Conservation (phyloP, 2,888 invertebrate genomes). For the Lasiommata megera region DNA sequence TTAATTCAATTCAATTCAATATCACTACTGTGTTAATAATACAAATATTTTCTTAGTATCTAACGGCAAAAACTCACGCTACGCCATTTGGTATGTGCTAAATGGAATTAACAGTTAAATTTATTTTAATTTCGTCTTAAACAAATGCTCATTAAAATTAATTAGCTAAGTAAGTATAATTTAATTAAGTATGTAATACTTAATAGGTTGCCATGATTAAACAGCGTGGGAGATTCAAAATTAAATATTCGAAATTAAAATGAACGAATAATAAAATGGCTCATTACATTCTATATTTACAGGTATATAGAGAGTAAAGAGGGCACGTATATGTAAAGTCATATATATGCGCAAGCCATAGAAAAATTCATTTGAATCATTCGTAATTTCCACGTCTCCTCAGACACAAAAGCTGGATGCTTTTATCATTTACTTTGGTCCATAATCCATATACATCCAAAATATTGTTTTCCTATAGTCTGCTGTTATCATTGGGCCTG, state of each 20-base stretch:
- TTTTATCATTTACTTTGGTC: constrained; percentile 3
- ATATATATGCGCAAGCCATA: neutral
- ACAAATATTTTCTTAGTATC: too few species aligned
- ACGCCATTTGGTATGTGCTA: neutral
- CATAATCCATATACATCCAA: neutral
- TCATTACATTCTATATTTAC: neutral
- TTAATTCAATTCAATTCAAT: too few species aligned
- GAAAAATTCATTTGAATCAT: neutral
- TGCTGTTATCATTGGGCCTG: constrained; percentile 29
- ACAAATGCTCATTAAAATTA: neutral
- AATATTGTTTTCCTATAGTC: constrained; percentile 22
- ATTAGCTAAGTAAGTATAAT: neutral
- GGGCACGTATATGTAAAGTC: too few species aligned
- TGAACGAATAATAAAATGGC: constrained; percentile 2
- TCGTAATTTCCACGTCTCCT: neutral
- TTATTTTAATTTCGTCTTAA: neutral
- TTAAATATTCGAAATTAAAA: neutral
- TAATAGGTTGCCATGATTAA: neutral
- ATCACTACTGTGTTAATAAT: too few species aligned
- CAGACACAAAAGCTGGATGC: neutral
- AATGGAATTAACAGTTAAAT: neutral
- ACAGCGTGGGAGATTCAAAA: neutral
- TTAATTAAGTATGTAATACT: neutral
- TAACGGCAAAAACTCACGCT: too few species aligned
- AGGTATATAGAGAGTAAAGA: too few species aligned